Conservation (phyloP, 2,113 vertebrate species). For the Salminus brasiliensis region DNA sequence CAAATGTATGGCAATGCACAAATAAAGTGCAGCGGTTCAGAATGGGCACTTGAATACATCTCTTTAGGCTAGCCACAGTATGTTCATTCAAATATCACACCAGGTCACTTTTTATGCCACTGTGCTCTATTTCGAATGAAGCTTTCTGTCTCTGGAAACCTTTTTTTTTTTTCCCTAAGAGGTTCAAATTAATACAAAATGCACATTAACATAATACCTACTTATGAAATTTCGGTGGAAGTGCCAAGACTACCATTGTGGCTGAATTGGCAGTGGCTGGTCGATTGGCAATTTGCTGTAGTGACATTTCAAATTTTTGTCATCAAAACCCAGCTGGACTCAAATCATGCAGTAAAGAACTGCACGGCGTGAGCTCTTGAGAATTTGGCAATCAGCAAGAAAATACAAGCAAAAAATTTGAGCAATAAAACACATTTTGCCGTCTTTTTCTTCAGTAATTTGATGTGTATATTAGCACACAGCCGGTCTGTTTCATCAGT, state of each 20-base stretch:
- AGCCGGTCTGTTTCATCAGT: neutral
- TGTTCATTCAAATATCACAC: neutral
- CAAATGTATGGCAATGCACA: conserved; percentile 52
- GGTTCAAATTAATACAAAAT: conserved; percentile 2
- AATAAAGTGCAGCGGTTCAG: conserved; percentile 54
- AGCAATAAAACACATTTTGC: neutral
- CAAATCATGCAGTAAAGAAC: too few species aligned
- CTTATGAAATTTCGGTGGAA: neutral
- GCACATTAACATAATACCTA: neutral
- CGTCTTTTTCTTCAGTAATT: neutral
- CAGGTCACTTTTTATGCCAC: neutral
- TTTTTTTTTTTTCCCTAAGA: neutral
- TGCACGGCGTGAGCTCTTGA: too few species aligned
- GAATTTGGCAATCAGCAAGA: neutral
- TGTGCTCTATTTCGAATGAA: neutral
- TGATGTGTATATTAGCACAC: neutral
- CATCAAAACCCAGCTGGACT: neutral
- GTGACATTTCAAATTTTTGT: neutral
- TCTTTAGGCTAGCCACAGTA: conserved; percentile 5
- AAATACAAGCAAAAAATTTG: neutral
- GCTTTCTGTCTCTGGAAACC: neutral
- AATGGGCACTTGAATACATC: conserved; percentile 44
- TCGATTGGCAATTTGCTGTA: neutral
- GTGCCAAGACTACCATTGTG: neutral
- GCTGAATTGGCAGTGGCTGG: neutral